These are phyloP conservation scores for Hemichromis elongatus DNA, from an alignment of 2,113 vertebrate species.

Conservation along the genomic window DNA sequence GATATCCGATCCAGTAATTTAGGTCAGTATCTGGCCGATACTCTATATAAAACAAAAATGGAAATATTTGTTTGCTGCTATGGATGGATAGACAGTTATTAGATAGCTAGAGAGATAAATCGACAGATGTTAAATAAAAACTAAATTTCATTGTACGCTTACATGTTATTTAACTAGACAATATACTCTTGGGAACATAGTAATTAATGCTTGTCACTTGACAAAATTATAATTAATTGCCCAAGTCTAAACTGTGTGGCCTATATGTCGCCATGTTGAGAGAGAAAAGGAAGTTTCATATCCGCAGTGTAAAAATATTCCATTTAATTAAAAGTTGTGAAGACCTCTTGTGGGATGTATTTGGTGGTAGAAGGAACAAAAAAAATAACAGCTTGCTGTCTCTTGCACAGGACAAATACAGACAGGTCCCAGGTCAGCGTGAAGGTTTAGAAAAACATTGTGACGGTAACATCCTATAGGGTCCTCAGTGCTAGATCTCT, in stretches of 20 bases:
- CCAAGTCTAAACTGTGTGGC: slow-evolving; percentile 50
- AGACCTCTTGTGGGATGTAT: slow-evolving; percentile 44
- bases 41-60: background rate
- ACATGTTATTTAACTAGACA: slow-evolving; percentile 24
- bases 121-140: background rate
- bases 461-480: background rate
- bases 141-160: background rate
- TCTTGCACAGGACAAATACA: slow-evolving; percentile 46
- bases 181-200: slow-evolving; percentile 44
- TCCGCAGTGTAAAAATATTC: slow-evolving; percentile 56
- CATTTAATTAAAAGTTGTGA: slow-evolving; percentile 66
- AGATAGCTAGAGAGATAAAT: background rate
- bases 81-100: background rate
- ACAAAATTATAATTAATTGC: slow-evolving; percentile 70
- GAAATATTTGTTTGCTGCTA: background rate
- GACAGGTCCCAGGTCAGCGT: slow-evolving; percentile 11
- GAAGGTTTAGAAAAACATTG: slow-evolving; percentile 14
- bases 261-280: slow-evolving; percentile 64
- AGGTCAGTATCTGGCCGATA: no score
- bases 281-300: slow-evolving; percentile 43
- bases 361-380: slow-evolving; percentile 25
- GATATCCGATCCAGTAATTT: no score
- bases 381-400: slow-evolving; percentile 23
- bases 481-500: background rate
- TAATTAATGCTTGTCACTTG: slow-evolving; percentile 65